Conservation (phyloP, 2,113 vertebrate species). For the Nematolebias whitei region DNA sequence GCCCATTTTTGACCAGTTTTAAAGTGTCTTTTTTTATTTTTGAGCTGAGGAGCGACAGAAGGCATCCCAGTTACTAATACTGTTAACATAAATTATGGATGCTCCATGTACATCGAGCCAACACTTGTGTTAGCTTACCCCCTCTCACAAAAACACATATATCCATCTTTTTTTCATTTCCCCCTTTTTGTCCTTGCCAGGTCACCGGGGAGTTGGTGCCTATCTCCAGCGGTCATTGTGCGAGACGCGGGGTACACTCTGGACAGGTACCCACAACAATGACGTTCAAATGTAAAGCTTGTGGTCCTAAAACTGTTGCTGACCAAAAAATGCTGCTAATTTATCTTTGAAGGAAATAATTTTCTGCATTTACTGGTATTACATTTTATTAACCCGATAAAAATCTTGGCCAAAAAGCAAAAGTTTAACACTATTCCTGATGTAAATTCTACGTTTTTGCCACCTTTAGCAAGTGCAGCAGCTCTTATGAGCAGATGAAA, state of each 20-base stretch:
- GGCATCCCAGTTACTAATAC: neutral
- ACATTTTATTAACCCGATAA: neutral
- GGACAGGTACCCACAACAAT: too few relatives aligned
- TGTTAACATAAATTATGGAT: neutral
- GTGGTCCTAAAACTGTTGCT: too few relatives aligned
- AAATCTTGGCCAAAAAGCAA: slow-evolving; percentile 2
- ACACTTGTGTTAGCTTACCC: neutral
- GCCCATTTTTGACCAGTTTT: neutral
- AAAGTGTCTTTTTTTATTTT: neutral
- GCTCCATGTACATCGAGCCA: neutral
- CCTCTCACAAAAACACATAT: too few relatives aligned
- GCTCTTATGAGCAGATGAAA: slow-evolving; percentile 26
- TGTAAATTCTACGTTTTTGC: slow-evolving; percentile 3
- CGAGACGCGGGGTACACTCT: too few relatives aligned
- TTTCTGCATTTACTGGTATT: neutral
- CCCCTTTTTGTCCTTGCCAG: too few relatives aligned
- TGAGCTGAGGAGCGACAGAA: neutral
- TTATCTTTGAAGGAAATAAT: neutral
- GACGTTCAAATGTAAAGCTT: too few relatives aligned
- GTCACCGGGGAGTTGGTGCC: too few relatives aligned
- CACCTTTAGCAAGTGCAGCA: slow-evolving; percentile 16
- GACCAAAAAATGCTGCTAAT: too few relatives aligned
- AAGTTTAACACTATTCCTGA: neutral
- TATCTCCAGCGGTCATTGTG: too few relatives aligned
- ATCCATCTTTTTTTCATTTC: too few relatives aligned